phyloP scores from a whole-genome alignment of 2,113 vertebrate species.

The Mesoclemmys tuberculata region DNA sequence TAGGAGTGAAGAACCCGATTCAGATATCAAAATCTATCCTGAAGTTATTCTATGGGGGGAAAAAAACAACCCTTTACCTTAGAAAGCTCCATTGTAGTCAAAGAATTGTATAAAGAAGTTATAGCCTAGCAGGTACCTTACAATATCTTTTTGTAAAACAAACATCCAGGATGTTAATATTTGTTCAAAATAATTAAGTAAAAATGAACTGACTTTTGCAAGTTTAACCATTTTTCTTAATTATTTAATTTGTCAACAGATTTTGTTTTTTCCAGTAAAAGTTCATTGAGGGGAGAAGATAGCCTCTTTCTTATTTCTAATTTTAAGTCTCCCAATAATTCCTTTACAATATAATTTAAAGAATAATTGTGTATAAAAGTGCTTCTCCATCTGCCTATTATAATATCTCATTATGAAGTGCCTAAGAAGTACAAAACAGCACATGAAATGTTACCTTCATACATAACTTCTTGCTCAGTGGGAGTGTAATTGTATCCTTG shows the following conservation, averaged over 20 bases:
- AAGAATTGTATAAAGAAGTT: neutral
- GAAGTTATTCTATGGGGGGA: neutral
- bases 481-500: slow-evolving; percentile 65
- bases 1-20: neutral
- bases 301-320: neutral
- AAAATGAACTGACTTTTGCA: neutral
- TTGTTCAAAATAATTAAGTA: neutral
- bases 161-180: neutral
- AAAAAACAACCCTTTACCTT: neutral
- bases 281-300: neutral
- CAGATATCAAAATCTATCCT: neutral
- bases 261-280: neutral
- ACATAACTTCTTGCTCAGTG: slow-evolving; percentile 23
- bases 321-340: neutral
- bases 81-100: neutral
- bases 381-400: slow-evolving; percentile 15
- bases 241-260: neutral
- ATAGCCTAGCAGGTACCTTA: neutral
- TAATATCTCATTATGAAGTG: neutral
- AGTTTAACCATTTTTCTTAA: neutral
- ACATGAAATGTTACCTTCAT: slow-evolving; percentile 62
- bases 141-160: neutral
- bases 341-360: neutral
- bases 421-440: neutral
- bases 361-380: neutral